Evolutionary conservation across 2,888 invertebrate genomes (phyloP).

Genomic region (Zootermopsis nevadensis): DNA sequence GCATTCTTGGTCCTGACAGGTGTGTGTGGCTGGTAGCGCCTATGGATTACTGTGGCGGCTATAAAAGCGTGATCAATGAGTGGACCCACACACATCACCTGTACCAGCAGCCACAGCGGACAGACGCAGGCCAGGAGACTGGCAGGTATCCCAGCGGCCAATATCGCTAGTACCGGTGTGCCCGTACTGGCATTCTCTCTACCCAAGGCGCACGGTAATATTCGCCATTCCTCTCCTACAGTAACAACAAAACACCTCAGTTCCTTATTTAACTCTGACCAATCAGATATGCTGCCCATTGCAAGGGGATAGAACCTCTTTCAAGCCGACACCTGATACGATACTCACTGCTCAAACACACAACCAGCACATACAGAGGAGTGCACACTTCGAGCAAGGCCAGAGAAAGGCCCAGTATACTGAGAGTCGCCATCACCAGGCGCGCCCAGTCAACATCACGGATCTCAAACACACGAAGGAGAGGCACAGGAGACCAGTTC

Average conservation of each 20-base stretch:
- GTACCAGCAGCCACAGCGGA: constrained; percentile 71
- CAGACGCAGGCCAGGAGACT: constrained; percentile 74
- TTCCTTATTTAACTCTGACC: too few species aligned
- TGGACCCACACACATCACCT: constrained; percentile 70
- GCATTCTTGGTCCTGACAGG: not conserved
- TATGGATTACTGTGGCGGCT: constrained; percentile 66
- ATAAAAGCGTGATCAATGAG: constrained; percentile 67
- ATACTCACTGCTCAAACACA: constrained; percentile 63
- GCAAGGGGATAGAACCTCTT: too few species aligned
- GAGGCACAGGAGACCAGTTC: constrained; percentile 70
- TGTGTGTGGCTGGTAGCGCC: constrained; percentile 68
- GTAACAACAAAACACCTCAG: not conserved
- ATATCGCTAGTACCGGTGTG: constrained; percentile 73
- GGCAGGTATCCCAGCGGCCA: constrained; percentile 71
- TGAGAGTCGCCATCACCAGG: constrained; percentile 70
- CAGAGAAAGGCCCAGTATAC: constrained; percentile 70
- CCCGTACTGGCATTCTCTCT: constrained; percentile 71
- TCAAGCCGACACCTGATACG: not conserved
- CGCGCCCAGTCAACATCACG: constrained; percentile 72
- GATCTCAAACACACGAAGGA: constrained; percentile 71
- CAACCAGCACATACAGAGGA: constrained; percentile 67
- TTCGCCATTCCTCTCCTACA: constrained; percentile 70
- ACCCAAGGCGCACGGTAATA: constrained; percentile 71
- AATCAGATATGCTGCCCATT: too few species aligned
- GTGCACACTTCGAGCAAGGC: constrained; percentile 73